phyloP scores from a whole-genome alignment of 1,140 invertebrate genomes.

The Eriosoma lanigerum region DNA sequence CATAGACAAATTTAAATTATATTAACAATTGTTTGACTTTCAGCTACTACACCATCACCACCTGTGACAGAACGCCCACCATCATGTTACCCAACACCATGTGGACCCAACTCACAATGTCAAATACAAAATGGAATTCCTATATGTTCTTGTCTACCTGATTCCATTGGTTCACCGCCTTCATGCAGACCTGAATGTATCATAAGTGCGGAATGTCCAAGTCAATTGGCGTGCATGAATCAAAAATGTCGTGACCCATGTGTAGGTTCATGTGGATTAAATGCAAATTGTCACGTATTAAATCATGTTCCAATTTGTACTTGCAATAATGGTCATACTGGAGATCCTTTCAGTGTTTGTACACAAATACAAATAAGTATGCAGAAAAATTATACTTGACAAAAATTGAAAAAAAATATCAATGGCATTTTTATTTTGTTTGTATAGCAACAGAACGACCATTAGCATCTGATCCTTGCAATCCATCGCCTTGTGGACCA shows the following conservation, averaged over 20 bases:
- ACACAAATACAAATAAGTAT: conserved; percentile 59
- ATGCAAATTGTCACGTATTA: conserved; percentile 61
- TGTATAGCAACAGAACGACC: conserved; percentile 53
- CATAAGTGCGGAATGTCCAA: conserved; percentile 59
- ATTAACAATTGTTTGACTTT: conserved; percentile 25
- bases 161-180: conserved; percentile 59
- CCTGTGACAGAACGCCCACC: conserved; percentile 55
- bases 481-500: conserved; percentile 69
- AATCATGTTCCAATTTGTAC: conserved; percentile 62
- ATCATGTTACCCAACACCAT: conserved; percentile 62
- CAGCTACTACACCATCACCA: conserved; percentile 53
- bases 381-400: conserved; percentile 19
- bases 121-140: conserved; percentile 58
- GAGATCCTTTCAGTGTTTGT: conserved; percentile 63
- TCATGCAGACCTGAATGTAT: conserved; percentile 62
- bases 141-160: conserved; percentile 59
- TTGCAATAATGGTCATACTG: conserved; percentile 60
- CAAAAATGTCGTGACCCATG: conserved; percentile 59
- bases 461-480: conserved; percentile 60
- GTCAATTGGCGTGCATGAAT: conserved; percentile 59
- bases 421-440: conserved; percentile 48
- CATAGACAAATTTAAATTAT: background rate
- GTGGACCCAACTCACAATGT: conserved; percentile 63
- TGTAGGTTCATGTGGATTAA: conserved; percentile 59
- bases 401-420: conserved; percentile 55